These are phyloP conservation scores for Temnothorax curvispinosus DNA, from an alignment of 1,140 invertebrate genomes.

Conservation along the genomic window DNA sequence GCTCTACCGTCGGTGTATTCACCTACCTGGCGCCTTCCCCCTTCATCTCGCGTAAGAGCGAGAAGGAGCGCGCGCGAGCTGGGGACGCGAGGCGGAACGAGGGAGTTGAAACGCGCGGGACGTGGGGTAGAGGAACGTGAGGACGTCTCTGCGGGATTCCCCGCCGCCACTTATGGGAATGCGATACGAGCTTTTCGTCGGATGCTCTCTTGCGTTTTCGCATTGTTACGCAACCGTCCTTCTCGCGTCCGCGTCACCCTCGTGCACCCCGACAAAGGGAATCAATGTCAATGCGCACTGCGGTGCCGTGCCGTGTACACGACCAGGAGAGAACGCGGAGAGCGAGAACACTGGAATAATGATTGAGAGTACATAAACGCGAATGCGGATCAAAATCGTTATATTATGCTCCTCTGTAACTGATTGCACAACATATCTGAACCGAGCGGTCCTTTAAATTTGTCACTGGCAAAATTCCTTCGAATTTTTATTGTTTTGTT, in stretches of 20 bases:
- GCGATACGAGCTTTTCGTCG: constrained; percentile 78
- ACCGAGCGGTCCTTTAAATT: not conserved
- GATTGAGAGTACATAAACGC: constrained; percentile 8
- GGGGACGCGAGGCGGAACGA: not conserved
- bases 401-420: not conserved
- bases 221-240: constrained; percentile 80
- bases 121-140: constrained; percentile 58
- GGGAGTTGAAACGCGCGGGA: not conserved
- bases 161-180: constrained; percentile 82
- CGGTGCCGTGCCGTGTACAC: not conserved
- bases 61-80: not conserved
- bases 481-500: not conserved
- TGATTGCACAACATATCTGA: not conserved
- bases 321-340: not conserved
- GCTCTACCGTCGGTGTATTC: constrained; percentile 34
- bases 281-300: constrained; percentile 73
- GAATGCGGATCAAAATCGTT: not conserved
- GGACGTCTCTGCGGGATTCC: constrained; percentile 77
- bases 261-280: constrained; percentile 68
- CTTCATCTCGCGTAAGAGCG: constrained; percentile 33
- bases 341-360: constrained; percentile 30
- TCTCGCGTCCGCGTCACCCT: constrained; percentile 61
- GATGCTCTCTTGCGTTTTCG: constrained; percentile 79
- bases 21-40: constrained; percentile 81
- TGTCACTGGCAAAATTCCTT: not conserved